Base-by-base conservation (phyloP, 2,888 invertebrate genomes). In the Daptonema setosum region DNA sequence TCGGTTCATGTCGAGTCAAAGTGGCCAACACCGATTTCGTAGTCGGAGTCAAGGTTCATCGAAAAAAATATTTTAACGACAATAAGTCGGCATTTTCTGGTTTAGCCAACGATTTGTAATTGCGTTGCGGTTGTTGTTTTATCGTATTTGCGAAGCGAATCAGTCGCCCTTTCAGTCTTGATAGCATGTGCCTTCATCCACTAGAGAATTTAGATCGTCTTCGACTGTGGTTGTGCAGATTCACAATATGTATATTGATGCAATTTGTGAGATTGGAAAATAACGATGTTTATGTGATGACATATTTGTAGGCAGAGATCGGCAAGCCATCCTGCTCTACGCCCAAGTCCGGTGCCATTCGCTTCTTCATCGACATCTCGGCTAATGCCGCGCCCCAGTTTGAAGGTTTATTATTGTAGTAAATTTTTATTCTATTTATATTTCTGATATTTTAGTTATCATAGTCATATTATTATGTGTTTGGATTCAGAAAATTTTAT, bases 381-480 rank as follows among this genome's bases (percentile, higher is more conserved):
- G 93, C 93, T 11, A 93, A 90, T 79, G 95, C 93, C 1, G 84
- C 88, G 1, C 90, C 91, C 2, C 85, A 83, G 67, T 95, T 93
- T 76, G 93, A 95, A 76, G 95, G 93, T 1, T 28, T 14, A 29
- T 29, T 55, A 25, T 20, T 28, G 17, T 28, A 26, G 20, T 28
- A 1, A 56, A 57, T 41, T 28, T 28, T 35, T 28, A 43, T 22
- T 11, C 20, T 29, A 3, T 26, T 1, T 35, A 30, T 54, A 14
- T 1, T 29, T 8, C 3, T 54, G 5, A 8, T 20, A 41, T 20
- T 35, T 28, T 3, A 28, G 25, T 2, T 41, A 14, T 45, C 26
- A 25, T 53, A 57, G 22, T n/a, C 5, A 26, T 11, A 35, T 11
- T 35, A 35, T 35, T 22, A 22, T 22, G 47, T 47, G 5, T 22